Conservation (phyloP, 2,888 invertebrate species). For the Hypolimnas misippus region DNA sequence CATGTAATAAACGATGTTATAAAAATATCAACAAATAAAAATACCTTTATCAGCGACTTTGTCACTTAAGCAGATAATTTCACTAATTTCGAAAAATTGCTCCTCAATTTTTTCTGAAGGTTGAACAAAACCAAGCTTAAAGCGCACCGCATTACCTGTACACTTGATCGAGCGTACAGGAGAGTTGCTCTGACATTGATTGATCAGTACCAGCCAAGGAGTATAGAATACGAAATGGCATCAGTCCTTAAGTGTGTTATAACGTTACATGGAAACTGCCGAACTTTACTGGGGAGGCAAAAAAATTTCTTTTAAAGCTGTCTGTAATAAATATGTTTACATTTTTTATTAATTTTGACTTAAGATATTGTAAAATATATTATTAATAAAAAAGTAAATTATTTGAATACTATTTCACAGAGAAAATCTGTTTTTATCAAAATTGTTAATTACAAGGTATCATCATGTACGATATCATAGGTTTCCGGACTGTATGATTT, state of each 20-base stretch:
- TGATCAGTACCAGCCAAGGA: constrained; percentile 35
- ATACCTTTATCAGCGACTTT: neutral
- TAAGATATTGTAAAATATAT: too few relatives aligned
- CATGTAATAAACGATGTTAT: neutral
- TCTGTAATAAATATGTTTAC: too few relatives aligned
- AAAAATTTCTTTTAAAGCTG: too few relatives aligned
- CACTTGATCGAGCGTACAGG: constrained; percentile 43
- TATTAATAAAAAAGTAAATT: too few relatives aligned
- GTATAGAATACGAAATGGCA: neutral
- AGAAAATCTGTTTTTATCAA: too few relatives aligned
- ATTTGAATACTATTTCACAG: too few relatives aligned
- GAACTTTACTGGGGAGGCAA: too few relatives aligned
- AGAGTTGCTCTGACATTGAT: constrained; percentile 43
- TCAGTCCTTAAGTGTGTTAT: neutral
- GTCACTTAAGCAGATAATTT: neutral
- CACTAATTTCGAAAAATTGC: neutral
- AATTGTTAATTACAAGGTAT: too few relatives aligned
- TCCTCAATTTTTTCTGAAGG: neutral
- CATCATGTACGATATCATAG: too few relatives aligned
- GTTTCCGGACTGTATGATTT: too few relatives aligned
- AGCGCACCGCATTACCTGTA: constrained; percentile 43
- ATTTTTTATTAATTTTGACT: too few relatives aligned
- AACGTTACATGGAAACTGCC: too few relatives aligned
- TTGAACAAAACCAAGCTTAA: constrained; percentile 25
- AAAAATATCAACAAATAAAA: neutral